phyloP scores from a whole-genome alignment of 2,797 vertebrate genomes.

The Sebastes baramenuke region DNA sequence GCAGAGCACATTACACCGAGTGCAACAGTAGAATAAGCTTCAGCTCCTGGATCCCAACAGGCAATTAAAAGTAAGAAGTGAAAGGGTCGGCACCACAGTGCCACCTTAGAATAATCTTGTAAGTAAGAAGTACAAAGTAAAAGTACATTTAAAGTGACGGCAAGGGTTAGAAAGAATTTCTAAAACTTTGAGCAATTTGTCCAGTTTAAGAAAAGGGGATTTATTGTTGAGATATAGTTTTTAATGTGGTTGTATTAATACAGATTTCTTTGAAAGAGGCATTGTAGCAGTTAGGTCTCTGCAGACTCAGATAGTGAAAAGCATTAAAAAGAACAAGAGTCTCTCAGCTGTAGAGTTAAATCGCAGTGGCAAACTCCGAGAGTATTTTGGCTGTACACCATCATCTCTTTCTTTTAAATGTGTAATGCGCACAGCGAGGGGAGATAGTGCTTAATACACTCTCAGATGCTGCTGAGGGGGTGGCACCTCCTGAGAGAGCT shows the following conservation, averaged over 20 bases:
- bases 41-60: slow-evolving; percentile 30
- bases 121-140: slow-evolving; percentile 27
- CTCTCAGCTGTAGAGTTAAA: slow-evolving; percentile 33
- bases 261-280: slow-evolving; percentile 14
- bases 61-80: slow-evolving; percentile 57
- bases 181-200: slow-evolving; percentile 9
- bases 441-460: slow-evolving; percentile 44
- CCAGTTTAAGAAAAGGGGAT: slow-evolving; percentile 16
- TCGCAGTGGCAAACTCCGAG: slow-evolving; percentile 17
- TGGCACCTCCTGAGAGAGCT: slow-evolving; percentile 63
- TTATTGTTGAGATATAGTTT: slow-evolving; percentile 21
- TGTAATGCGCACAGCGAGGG: slow-evolving; percentile 40
- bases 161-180: not conserved
- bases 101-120: slow-evolving; percentile 39
- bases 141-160: slow-evolving; percentile 35
- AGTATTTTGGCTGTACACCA: slow-evolving; percentile 24
- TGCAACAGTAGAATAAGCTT: slow-evolving; percentile 28
- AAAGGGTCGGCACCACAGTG: slow-evolving; percentile 16
- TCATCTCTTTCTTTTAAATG: slow-evolving; percentile 45
- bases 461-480: slow-evolving; percentile 57
- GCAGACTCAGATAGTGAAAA: not conserved
- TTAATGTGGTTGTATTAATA: not conserved
- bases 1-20: slow-evolving; percentile 25
- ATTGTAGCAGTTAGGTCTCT: slow-evolving; percentile 3
- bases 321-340: slow-evolving; percentile 24